These are phyloP conservation scores for Biston betularia DNA, from an alignment of 2,888 invertebrate genomes.

Conservation along the genomic window DNA sequence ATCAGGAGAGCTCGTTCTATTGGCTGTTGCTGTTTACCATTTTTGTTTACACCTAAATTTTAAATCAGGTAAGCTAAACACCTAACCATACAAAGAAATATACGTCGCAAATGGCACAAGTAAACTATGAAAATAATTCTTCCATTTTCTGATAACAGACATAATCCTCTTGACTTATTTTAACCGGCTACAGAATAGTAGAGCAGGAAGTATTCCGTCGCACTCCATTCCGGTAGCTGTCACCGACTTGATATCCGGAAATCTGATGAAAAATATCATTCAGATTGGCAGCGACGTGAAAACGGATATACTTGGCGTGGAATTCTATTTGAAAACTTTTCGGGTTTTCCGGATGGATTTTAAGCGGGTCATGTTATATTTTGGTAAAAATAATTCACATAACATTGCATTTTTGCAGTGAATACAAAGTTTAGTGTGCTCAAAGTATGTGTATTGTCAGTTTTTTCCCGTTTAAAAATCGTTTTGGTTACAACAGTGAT, in stretches of 20 bases:
- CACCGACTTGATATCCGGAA: slow-evolving; percentile 15
- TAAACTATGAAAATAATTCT: neutral
- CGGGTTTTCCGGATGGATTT: neutral
- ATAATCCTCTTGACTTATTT: slow-evolving; percentile 15
- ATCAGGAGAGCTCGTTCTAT: too few species aligned
- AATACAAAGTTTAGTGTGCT: too few species aligned
- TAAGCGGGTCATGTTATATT: neutral
- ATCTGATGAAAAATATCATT: slow-evolving; percentile 24
- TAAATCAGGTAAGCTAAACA: too few species aligned
- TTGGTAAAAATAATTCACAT: neutral
- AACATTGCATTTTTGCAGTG: too few species aligned
- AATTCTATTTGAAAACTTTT: slow-evolving; percentile 4
- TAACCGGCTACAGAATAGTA: slow-evolving; percentile 7
- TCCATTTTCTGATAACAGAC: neutral
- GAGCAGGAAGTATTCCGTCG: slow-evolving; percentile 10
- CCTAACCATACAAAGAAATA: too few species aligned
- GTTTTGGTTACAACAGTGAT: too few species aligned
- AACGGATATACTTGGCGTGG: slow-evolving; percentile 1
- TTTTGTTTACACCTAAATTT: too few species aligned
- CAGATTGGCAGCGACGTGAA: slow-evolving; percentile 19
- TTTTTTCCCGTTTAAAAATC: too few species aligned
- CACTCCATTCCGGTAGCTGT: slow-evolving; percentile 11
- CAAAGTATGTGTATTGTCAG: too few species aligned
- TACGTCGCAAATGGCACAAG: neutral
- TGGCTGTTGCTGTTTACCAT: too few species aligned